Evolutionary conservation across 37 sponge, comb jelly and placozoan species (phyloP).

Genomic region (Oopsacas minuta): DNA sequence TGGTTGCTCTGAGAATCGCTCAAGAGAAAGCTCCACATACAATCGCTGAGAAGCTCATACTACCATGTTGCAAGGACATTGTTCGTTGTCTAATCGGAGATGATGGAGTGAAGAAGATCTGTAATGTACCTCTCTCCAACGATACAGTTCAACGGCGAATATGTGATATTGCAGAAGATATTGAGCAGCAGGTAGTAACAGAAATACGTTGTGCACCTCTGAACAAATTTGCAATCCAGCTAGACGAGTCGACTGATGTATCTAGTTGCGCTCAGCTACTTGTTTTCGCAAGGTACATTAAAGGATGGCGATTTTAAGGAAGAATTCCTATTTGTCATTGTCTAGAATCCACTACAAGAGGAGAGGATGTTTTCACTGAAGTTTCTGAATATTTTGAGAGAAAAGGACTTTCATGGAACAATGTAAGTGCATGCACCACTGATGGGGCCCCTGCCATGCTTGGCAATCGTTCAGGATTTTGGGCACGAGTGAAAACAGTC

Average conservation of each 20-base stretch:
- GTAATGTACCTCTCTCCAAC: constrained; percentile 18
- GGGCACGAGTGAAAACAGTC: constrained; percentile 18
- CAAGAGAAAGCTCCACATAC: constrained; percentile 19
- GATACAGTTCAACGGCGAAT: constrained; percentile 17
- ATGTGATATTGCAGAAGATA: constrained; percentile 19
- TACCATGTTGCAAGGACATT: constrained; percentile 18
- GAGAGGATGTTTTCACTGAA: constrained; percentile 17
- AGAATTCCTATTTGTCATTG: neutral
- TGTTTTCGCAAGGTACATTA: constrained; percentile 19
- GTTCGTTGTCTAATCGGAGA: constrained; percentile 18
- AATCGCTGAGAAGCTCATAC: constrained; percentile 20
- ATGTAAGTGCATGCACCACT: constrained; percentile 19
- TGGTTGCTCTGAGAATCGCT: constrained; percentile 20
- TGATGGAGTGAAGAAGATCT: constrained; percentile 15
- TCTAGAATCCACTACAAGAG: constrained; percentile 15
- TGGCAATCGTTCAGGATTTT: constrained; percentile 14
- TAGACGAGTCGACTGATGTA: constrained; percentile 17
- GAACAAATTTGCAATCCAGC: constrained; percentile 20
- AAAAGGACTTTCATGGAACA: constrained; percentile 17
- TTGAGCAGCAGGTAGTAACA: constrained; percentile 19
- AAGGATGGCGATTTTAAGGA: constrained; percentile 3
- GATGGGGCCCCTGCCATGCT: constrained; percentile 15
- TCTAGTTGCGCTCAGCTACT: constrained; percentile 15
- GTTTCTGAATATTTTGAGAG: constrained; percentile 18
- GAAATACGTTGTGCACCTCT: constrained; percentile 19